phyloP scores from a whole-genome alignment of 1,140 invertebrate species.

The Sitodiplosis mosellana region DNA sequence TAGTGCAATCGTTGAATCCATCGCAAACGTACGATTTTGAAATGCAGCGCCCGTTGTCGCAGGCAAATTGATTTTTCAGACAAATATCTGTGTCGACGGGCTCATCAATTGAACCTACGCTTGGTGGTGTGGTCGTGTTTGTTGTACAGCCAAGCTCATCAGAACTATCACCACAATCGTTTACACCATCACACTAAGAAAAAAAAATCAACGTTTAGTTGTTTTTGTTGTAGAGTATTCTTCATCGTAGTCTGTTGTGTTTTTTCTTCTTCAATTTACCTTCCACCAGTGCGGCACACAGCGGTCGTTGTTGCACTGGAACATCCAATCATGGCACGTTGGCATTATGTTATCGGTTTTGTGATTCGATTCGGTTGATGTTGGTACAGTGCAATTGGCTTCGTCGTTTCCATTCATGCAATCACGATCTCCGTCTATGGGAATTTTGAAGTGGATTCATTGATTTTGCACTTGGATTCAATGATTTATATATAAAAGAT shows the following conservation, averaged over 20 bases:
- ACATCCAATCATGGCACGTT: constrained; percentile 55
- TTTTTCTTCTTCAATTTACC: too few species aligned
- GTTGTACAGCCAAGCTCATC: constrained; percentile 50
- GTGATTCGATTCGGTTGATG: constrained; percentile 24
- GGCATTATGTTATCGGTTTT: constrained; percentile 13
- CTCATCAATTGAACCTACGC: constrained; percentile 9
- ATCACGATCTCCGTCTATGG: constrained; percentile 40
- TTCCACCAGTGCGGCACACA: constrained; percentile 78
- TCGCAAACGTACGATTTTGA: constrained; percentile 42
- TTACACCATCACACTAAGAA: too few species aligned
- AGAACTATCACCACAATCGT: constrained; percentile 60
- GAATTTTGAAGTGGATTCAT: neutral
- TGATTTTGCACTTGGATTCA: too few species aligned
- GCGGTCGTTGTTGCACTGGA: constrained; percentile 46
- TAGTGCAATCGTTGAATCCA: constrained; percentile 48
- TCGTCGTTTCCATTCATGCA: constrained; percentile 58
- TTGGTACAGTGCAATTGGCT: constrained; percentile 37
- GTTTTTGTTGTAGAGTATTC: neutral
- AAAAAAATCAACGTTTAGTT: too few species aligned
- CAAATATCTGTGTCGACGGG: constrained; percentile 17
- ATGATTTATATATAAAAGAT: too few species aligned
- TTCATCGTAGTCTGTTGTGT: constrained; percentile 27
- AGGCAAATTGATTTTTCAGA: constrained; percentile 8
- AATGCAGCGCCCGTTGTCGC: constrained; percentile 44
- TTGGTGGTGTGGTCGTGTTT: constrained; percentile 11